These are phyloP conservation scores for Erebia aethiops DNA, from an alignment of 2,888 invertebrate genomes.

Conservation along the genomic window DNA sequence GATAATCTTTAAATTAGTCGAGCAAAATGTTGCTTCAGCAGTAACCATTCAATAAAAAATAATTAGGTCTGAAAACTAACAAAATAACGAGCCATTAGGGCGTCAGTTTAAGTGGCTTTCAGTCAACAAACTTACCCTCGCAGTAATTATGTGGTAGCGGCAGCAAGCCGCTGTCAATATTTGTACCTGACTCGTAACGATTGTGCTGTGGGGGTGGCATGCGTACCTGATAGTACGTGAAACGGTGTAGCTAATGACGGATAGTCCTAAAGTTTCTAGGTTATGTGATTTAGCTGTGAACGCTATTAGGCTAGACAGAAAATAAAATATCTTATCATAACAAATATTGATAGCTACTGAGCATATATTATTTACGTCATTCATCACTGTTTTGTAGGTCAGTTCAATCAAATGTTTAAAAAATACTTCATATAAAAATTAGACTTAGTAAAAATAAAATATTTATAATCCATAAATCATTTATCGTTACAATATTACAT, in stretches of 20 bases:
- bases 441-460: not conserved
- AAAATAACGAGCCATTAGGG: conserved; percentile 33
- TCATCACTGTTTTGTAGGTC: too few relatives aligned
- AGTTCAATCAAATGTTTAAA: not conserved
- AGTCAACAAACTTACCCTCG: conserved; percentile 41
- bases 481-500: not conserved
- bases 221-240: conserved; percentile 26
- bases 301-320: too few relatives aligned
- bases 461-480: not conserved
- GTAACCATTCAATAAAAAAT: conserved; percentile 28
- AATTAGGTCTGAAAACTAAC: conserved; percentile 35
- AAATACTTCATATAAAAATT: not conserved
- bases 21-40: conserved; percentile 7
- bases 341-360: too few relatives aligned
- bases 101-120: conserved; percentile 37
- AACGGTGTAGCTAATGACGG: not conserved
- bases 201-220: conserved; percentile 37
- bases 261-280: not conserved
- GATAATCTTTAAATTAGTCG: not conserved
- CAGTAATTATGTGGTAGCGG: conserved; percentile 41
- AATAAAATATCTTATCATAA: too few relatives aligned
- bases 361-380: too few relatives aligned
- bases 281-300: too few relatives aligned
- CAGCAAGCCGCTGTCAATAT: conserved; percentile 43
- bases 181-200: conserved; percentile 43